Conservation (phyloP, 2,888 invertebrate genomes). For the Cetonia aurata region DNA sequence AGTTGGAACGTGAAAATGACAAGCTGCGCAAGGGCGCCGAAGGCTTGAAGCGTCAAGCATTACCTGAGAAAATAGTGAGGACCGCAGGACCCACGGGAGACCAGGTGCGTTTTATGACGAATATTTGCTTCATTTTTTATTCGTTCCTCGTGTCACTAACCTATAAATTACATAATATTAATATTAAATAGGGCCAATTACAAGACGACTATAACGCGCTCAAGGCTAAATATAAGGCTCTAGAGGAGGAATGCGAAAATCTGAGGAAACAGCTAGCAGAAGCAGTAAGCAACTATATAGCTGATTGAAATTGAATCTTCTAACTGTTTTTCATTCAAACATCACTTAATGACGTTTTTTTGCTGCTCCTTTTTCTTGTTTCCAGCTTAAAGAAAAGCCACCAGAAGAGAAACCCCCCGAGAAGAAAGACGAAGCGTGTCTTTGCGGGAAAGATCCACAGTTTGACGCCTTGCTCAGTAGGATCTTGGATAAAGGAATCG, state of each 20-base stretch:
- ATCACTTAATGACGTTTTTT: neutral
- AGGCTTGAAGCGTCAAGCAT: neutral
- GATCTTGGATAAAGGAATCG: constrained; percentile 57
- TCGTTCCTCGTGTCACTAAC: neutral
- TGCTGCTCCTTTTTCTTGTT: neutral
- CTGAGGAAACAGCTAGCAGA: constrained; percentile 16
- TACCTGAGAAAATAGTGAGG: too few relatives aligned
- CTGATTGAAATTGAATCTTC: too few relatives aligned
- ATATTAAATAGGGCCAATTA: constrained; percentile 59
- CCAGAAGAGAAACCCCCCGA: constrained; percentile 15
- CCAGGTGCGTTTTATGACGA: constrained; percentile 8
- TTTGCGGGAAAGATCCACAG: constrained; percentile 46
- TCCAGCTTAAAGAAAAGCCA: constrained; percentile 22
- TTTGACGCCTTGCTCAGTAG: constrained; percentile 54
- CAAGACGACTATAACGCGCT: constrained; percentile 55
- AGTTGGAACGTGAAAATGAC: constrained; percentile 40
- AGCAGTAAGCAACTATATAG: neutral
- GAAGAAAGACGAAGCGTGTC: constrained; percentile 44
- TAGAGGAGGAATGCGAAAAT: constrained; percentile 39
- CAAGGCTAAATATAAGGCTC: constrained; percentile 36
- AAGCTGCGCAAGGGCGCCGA: constrained; percentile 10
- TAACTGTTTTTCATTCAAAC: neutral
- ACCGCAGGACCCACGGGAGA: constrained; percentile 16
- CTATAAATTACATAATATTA: neutral
- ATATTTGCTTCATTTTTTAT: neutral